A percentile compares a stretch with the other conserved stretches of the same genome.
Evolutionary conservation across 2,888 invertebrate species (phyloP).

Genomic region (Euclidia mi): DNA sequence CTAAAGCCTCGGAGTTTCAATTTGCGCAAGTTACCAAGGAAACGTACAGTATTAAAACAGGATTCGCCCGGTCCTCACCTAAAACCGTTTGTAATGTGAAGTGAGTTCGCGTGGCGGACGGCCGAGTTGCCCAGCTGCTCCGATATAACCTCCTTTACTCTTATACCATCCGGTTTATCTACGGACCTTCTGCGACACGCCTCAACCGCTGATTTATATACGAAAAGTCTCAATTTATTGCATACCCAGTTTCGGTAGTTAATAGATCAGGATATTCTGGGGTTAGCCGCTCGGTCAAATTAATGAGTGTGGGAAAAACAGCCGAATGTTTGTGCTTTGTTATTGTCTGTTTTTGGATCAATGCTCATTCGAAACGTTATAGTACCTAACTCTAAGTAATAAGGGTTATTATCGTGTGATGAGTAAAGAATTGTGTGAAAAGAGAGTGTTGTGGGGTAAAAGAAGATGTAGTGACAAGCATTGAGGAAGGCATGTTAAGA

Average conservation of each 20-base stretch:
- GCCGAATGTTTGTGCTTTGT: slow-evolving; percentile 64
- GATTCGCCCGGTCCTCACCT: slow-evolving; percentile 64
- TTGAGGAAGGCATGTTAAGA: no score
- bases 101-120: slow-evolving; percentile 73
- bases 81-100: slow-evolving; percentile 80
- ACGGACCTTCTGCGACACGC: slow-evolving; percentile 73
- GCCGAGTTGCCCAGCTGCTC: slow-evolving; percentile 74
- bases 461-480: no score
- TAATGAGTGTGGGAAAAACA: slow-evolving; percentile 78
- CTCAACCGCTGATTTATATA: slow-evolving; percentile 81
- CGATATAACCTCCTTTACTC: slow-evolving; percentile 72
- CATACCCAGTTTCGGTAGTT: slow-evolving; percentile 74
- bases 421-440: no score
- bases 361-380: slow-evolving; percentile 22
- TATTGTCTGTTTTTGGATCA: slow-evolving; percentile 55
- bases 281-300: slow-evolving; percentile 76
- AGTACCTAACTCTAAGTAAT: slow-evolving; percentile 14
- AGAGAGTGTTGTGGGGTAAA: no score
- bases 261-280: slow-evolving; percentile 79
- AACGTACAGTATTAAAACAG: slow-evolving; percentile 62
- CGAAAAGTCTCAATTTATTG: slow-evolving; percentile 81
- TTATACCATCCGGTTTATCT: slow-evolving; percentile 78
- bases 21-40: no score
- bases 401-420: no score
- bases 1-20: no score